Conservation (phyloP, 2,888 invertebrate genomes). For the Drosophila recens region DNA sequence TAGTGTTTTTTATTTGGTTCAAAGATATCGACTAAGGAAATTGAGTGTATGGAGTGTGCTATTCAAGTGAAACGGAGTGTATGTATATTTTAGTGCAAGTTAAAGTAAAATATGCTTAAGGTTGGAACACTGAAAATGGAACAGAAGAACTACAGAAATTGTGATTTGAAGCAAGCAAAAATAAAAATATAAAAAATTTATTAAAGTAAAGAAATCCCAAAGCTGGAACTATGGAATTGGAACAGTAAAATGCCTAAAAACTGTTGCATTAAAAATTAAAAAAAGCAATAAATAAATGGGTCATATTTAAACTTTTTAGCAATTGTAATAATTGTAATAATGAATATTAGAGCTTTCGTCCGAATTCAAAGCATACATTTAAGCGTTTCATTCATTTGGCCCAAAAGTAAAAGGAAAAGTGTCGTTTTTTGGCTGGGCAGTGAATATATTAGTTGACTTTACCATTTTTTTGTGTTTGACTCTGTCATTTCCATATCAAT, state of each 20-base stretch:
- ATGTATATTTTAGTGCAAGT: too few relatives aligned
- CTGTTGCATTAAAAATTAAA: too few relatives aligned
- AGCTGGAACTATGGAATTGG: neutral
- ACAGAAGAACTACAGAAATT: too few relatives aligned
- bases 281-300: neutral
- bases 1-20: too few relatives aligned
- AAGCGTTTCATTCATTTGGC: constrained; percentile 14
- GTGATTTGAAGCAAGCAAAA: too few relatives aligned
- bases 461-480: constrained; percentile 22
- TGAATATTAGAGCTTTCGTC: neutral
- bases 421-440: constrained; percentile 1
- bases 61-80: too few relatives aligned
- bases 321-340: constrained; percentile 1
- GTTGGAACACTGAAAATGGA: too few relatives aligned
- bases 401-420: constrained; percentile 9
- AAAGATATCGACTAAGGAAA: too few relatives aligned
- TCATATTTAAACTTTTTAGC: neutral
- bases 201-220: too few relatives aligned
- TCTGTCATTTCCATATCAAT: constrained; percentile 74
- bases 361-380: constrained; percentile 42
- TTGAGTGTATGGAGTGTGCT: too few relatives aligned
- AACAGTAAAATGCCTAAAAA: neutral
- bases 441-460: constrained; percentile 45
- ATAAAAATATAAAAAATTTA: too few relatives aligned
- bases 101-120: too few relatives aligned